These are phyloP conservation scores for Nemoura dubitans DNA, from an alignment of 2,888 invertebrate genomes.

Conservation along the genomic window DNA sequence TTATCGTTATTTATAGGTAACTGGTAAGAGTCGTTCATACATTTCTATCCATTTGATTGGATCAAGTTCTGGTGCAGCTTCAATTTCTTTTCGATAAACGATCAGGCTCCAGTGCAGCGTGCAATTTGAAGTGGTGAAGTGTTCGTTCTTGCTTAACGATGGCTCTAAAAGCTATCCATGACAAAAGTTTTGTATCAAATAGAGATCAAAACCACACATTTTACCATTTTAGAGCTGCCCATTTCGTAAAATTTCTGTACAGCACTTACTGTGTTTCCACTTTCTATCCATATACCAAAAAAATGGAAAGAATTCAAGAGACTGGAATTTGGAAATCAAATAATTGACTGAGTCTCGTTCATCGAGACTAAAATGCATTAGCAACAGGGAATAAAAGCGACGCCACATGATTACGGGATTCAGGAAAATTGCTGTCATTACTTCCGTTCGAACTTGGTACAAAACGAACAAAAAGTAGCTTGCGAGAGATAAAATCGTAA, in stretches of 20 bases:
- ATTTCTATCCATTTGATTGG: no score
- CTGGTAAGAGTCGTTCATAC: neutral
- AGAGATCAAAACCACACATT: neutral
- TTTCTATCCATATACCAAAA: no score
- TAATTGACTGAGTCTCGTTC: neutral
- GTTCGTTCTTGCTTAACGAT: no score
- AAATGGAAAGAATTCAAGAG: neutral
- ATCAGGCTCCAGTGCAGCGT: no score
- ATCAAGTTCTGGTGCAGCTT: no score
- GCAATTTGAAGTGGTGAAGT: no score
- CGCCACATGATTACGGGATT: neutral
- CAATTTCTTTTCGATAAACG: neutral
- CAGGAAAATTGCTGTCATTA: neutral
- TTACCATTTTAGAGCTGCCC: neutral
- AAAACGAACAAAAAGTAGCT: neutral
- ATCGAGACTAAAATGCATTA: neutral
- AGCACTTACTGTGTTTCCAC: neutral
- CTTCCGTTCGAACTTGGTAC: neutral
- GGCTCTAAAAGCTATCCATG: no score
- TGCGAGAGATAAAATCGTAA: neutral
- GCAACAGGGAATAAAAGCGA: neutral
- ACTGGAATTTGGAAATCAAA: neutral
- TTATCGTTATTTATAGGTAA: neutral
- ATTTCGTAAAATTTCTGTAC: neutral
- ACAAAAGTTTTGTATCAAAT: no score